Evolutionary conservation across 2,888 invertebrate genomes (phyloP), one percentile per base, ranked within the genome.

Genomic region (Lasioglossum pauxillum): DNA sequence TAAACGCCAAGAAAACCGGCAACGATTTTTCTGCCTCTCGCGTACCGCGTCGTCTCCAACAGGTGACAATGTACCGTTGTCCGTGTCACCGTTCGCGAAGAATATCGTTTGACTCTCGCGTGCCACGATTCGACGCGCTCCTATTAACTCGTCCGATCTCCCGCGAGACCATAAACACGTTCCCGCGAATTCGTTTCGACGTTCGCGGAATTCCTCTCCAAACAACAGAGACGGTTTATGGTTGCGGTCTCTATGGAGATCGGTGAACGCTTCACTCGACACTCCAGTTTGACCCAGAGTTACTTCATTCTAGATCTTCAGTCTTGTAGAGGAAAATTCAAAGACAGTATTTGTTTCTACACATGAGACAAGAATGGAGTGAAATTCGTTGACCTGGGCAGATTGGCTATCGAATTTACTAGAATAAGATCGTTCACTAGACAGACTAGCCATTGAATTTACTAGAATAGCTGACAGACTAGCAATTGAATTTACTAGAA

Each of bases 21-120:
- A 69, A 38, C 14, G 3, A 10, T 77, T 67, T 69, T 69, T 49
- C 23, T 38, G 19, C 23, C 38, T 53, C 49, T 46, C 8, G 57
- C 57, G 27, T 72, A 57, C 16, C 46, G 35, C 35, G 7, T 8
- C 38, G 10, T 41, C 0, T 19, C 57, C 38, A 46, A 44, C 49
- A 31, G 5, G 75, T 44, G 75, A 64, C 77, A 49, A 8, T 80
- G 46, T 80, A 80, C 71, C 75, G 75, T 83, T 72, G 35, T 38
- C 41, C 60, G 4, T 1, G 23, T 69, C 46, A 31, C 23, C 3
- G 19, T 44, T 75, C 57, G 69, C 41, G 41, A 41, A 71, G 10
- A 49, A 49, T 57, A 75, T 60, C 60, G 71, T n/a, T 72, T 16
- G n/a, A 4, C 23, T 57, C 23, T 53, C 16, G 14, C 8, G n/a